These are phyloP conservation scores for crab-eating macaque (Macaca fascicularis) DNA, from an alignment of 2,113 vertebrate genomes.

Conservation along the genomic window T2T-MFA8v1.1 NC_088378.1:17024501-17025000, in stretches of 20 bases:
- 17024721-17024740: slow-evolving; percentile 44
- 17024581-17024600: not conserved
- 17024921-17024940: slow-evolving; percentile 36
- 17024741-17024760: not conserved
- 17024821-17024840: slow-evolving; percentile 33
- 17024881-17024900: slow-evolving; percentile 26
- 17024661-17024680: not conserved
- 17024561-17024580: not conserved
- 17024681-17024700: slow-evolving; percentile 39
- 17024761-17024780: not conserved
- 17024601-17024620: not conserved
- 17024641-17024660: slow-evolving; percentile 27
- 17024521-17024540: not conserved
- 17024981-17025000: slow-evolving; percentile 47
- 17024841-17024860: slow-evolving; percentile 53
- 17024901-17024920: not conserved
- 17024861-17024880: slow-evolving; percentile 55
- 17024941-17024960: not conserved
- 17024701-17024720: slow-evolving; percentile 41
- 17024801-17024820: slow-evolving; percentile 44
- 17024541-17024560: not conserved
- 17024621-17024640: not conserved
- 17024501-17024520: not conserved
- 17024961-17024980: slow-evolving; percentile 50
- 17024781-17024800: slow-evolving; percentile 40